phyloP scores from a whole-genome alignment of 2,113 vertebrate genomes.

The Deroptyus accipitrinus region DNA sequence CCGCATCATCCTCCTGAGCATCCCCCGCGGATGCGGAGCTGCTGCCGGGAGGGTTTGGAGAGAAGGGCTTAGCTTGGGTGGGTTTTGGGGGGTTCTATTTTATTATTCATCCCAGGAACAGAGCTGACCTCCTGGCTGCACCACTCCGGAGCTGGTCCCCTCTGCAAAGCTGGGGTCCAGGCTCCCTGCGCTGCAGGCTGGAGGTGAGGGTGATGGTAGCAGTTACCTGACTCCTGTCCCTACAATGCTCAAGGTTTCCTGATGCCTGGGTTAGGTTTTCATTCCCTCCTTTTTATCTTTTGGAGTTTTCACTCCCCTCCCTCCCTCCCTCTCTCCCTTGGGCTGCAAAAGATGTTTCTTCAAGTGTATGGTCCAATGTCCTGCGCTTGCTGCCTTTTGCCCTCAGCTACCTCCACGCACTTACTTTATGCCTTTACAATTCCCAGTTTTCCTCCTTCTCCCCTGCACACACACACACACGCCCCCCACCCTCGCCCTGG shows the following conservation, averaged over 20 bases:
- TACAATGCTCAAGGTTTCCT: neutral
- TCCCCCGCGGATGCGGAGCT: neutral
- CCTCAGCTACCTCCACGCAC: neutral
- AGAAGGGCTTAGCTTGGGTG: neutral
- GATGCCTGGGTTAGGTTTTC: neutral
- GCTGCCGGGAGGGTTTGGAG: neutral
- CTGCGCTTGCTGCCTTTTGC: neutral
- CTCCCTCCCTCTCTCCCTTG: neutral
- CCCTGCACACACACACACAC: too few relatives aligned
- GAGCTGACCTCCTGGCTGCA: neutral
- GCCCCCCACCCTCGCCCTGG: neutral
- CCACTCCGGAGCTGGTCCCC: neutral
- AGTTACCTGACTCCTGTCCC: neutral
- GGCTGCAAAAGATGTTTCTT: conserved; percentile 17
- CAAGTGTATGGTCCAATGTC: conserved; percentile 16
- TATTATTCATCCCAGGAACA: too few relatives aligned
- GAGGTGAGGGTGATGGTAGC: neutral
- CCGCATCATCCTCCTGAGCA: neutral
- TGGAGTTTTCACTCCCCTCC: neutral
- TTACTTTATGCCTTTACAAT: neutral
- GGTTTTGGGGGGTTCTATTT: neutral
- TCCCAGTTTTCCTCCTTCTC: neutral
- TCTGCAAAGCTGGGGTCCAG: neutral
- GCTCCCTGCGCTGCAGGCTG: neutral
- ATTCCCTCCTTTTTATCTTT: neutral